These are phyloP conservation scores for Heliocidaris erythrogramma DNA, from an alignment of 35 echinoderm and acorn worm genomes.

Conservation along the genomic window DNA sequence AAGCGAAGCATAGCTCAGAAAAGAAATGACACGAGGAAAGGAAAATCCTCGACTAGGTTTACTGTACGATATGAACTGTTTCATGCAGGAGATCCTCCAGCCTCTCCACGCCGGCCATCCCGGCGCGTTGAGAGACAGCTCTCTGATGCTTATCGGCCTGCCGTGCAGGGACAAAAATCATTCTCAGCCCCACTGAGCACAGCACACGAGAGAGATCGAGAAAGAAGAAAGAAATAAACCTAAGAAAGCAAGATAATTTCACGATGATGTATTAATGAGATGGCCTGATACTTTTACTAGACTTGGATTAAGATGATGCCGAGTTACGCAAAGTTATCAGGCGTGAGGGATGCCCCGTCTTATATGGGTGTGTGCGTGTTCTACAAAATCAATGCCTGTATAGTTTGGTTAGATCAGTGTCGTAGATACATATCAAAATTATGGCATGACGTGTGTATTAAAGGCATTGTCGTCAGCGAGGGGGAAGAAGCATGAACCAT, in stretches of 20 bases:
- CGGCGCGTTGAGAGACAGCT: background rate
- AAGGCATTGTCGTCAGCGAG: constrained; percentile 25
- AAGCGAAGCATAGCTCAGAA: background rate
- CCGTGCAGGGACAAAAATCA: background rate
- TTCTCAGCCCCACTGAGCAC: background rate
- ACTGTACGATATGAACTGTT: background rate
- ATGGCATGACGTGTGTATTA: constrained; percentile 31
- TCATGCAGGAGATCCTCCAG: background rate
- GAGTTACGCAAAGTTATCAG: background rate
- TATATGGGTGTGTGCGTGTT: background rate
- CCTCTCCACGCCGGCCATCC: background rate
- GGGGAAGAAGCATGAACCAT: background rate
- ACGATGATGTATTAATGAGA: background rate
- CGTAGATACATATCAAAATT: constrained; percentile 37
- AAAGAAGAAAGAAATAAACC: background rate
- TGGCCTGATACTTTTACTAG: background rate
- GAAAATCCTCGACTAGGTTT: background rate
- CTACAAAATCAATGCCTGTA: background rate
- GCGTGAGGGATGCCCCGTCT: background rate
- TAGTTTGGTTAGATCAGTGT: background rate
- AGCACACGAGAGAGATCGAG: background rate
- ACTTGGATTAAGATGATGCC: background rate
- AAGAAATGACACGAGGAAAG: background rate
- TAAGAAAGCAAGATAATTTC: constrained; percentile 12
- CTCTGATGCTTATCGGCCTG: background rate